Percentiles rank a stretch among this genome's conserved stretches.
These are phyloP conservation scores for Camponotus fellah DNA, from an alignment of 2,888 invertebrate species.

Conservation along the genomic window DNA sequence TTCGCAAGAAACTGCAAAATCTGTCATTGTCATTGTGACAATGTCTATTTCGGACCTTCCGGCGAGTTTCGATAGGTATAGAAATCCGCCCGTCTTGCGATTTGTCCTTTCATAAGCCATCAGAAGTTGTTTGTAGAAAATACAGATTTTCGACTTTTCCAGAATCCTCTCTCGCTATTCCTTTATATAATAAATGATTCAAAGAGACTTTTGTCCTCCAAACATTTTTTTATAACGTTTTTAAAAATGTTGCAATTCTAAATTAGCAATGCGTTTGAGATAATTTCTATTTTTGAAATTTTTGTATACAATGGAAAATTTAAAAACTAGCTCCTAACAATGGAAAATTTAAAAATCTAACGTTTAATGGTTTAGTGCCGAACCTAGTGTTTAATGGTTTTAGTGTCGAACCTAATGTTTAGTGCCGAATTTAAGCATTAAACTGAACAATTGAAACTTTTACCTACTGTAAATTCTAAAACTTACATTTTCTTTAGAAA, in stretches of 20 bases:
- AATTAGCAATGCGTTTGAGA: not conserved
- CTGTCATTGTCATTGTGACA: constrained; percentile 1
- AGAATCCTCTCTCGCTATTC: not conserved
- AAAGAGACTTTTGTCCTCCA: not conserved
- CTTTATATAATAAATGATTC: not conserved
- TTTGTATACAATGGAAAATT: too few relatives aligned
- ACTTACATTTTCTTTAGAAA: too few relatives aligned
- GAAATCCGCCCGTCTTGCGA: not conserved
- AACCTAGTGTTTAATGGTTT: not conserved
- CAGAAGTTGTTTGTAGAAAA: not conserved
- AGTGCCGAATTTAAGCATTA: not conserved
- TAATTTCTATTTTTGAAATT: too few relatives aligned
- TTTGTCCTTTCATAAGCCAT: not conserved
- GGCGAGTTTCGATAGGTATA: not conserved
- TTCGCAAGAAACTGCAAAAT: not conserved
- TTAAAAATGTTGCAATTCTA: not conserved
- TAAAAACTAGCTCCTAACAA: too few relatives aligned
- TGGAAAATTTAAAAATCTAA: too few relatives aligned
- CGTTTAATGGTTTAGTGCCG: too few relatives aligned
- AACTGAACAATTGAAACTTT: not conserved
- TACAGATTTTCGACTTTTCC: not conserved
- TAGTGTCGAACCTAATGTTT: not conserved
- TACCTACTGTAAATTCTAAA: not conserved
- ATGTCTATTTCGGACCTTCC: not conserved
- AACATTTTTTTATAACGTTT: not conserved